Conservation (phyloP, 2,888 invertebrate species). For the Phytoseiulus persimilis region DNA sequence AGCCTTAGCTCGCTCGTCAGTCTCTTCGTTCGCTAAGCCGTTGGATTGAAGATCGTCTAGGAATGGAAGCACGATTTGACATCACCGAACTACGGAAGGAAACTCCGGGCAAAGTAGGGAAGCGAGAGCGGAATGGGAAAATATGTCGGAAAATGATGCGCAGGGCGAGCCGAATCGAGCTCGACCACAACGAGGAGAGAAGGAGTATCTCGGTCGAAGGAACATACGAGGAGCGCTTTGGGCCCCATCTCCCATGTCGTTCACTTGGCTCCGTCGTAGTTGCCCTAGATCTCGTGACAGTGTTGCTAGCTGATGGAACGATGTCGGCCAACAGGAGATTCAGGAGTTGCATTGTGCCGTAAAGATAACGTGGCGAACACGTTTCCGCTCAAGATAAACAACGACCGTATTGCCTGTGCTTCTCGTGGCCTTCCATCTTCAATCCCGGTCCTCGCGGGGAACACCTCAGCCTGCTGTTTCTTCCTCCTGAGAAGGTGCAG, state of each 20-base stretch:
- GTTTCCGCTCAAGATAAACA: background rate
- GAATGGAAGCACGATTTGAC: too few species aligned
- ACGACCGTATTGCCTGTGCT: background rate
- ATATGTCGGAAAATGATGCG: too few species aligned
- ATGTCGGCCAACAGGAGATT: background rate
- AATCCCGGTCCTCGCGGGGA: background rate
- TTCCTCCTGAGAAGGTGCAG: background rate
- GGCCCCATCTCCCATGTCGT: background rate
- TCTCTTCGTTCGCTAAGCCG: too few species aligned
- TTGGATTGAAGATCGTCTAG: too few species aligned
- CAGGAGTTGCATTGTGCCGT: conserved; percentile 5
- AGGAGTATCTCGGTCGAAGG: too few species aligned
- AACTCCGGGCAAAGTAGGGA: too few species aligned
- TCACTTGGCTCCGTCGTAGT: background rate
- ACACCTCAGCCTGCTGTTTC: background rate
- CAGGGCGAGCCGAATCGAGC: too few species aligned
- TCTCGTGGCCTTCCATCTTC: background rate
- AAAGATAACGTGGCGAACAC: background rate
- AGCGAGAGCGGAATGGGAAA: too few species aligned
- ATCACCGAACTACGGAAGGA: too few species aligned
- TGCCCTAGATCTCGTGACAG: background rate
- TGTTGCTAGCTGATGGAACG: background rate
- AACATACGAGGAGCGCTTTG: too few species aligned
- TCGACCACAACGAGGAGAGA: too few species aligned
- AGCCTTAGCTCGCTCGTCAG: too few species aligned